A percentile compares a stretch with the other conserved stretches of the same genome.
phyloP scores from a whole-genome alignment of 2,113 vertebrate species.

The Felis chaus region DNA sequence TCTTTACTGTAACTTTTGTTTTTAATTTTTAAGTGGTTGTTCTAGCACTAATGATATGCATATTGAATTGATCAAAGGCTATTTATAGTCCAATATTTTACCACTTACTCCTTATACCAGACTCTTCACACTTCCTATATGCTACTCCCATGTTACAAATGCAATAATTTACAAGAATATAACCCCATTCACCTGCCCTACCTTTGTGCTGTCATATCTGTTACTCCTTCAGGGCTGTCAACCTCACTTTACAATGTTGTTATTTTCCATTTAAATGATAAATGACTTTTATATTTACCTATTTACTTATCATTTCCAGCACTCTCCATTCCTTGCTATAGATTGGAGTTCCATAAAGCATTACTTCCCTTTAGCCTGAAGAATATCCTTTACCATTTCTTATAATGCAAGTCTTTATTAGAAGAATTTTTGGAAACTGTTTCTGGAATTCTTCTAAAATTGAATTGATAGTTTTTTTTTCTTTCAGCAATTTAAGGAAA shows the following conservation, averaged over 20 bases:
- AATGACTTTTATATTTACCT: background rate
- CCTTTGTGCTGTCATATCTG: background rate
- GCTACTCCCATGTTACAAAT: background rate
- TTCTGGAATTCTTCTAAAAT: background rate
- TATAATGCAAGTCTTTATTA: background rate
- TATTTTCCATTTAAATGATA: background rate
- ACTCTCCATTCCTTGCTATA: background rate
- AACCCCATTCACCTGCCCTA: background rate
- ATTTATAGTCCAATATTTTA: background rate
- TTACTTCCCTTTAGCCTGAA: background rate
- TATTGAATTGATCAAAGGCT: background rate
- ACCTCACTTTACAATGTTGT: background rate
- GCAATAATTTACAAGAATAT: background rate
- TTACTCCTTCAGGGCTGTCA: background rate
- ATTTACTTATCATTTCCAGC: background rate
- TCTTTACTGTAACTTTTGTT: background rate
- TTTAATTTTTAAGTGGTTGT: background rate
- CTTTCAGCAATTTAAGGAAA: background rate
- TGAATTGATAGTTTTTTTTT: background rate
- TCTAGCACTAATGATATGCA: background rate
- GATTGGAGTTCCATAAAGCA: background rate
- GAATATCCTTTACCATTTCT: background rate
- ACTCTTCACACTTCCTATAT: background rate
- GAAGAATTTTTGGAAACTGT: background rate
- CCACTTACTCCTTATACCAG: background rate